These are phyloP conservation scores for Melanotaenia maccullochi DNA, from an alignment of 2,797 vertebrate species.

Conservation along the genomic window DNA sequence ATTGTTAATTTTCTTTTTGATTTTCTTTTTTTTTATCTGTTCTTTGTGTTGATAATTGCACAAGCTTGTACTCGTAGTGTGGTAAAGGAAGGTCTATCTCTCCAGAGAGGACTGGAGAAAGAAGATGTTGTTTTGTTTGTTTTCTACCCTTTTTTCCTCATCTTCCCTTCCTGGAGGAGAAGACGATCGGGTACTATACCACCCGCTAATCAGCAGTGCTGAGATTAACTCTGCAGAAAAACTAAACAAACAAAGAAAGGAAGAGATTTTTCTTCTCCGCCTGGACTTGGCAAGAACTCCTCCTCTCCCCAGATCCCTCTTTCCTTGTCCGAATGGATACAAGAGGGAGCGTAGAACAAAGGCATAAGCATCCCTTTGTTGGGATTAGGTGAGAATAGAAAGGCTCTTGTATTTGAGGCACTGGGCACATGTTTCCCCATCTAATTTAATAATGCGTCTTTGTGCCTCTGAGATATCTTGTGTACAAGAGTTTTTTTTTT, in stretches of 20 bases:
- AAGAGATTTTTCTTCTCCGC: conserved; percentile 57
- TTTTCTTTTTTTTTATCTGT: conserved; percentile 49
- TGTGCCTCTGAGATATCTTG: conserved; percentile 58
- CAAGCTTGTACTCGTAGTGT: conserved; percentile 18
- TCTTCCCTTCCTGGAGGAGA: conserved; percentile 37
- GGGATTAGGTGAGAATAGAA: conserved; percentile 78
- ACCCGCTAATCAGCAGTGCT: conserved; percentile 68
- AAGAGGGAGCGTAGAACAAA: conserved; percentile 77
- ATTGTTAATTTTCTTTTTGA: conserved; percentile 46
- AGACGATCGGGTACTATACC: conserved; percentile 40
- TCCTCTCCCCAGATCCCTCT: conserved; percentile 62
- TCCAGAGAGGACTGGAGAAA: conserved; percentile 53
- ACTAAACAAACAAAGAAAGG: conserved; percentile 66
- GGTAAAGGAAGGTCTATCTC: conserved; percentile 42
- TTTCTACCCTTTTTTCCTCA: not conserved
- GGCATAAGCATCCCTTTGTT: conserved; percentile 76
- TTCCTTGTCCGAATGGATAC: conserved; percentile 69
- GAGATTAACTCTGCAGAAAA: conserved; percentile 69
- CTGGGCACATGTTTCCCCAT: conserved; percentile 69
- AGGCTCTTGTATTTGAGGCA: conserved; percentile 73
- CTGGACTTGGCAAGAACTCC: conserved; percentile 69
- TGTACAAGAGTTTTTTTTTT: conserved; percentile 4
- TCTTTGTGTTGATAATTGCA: conserved; percentile 13
- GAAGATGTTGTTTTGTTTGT: conserved; percentile 45
- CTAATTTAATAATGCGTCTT: conserved; percentile 78